Evolutionary conservation across 2,113 vertebrate species (phyloP), one percentile per base, ranked within the genome.

Genomic region (Cheirogaleus medius): DNA sequence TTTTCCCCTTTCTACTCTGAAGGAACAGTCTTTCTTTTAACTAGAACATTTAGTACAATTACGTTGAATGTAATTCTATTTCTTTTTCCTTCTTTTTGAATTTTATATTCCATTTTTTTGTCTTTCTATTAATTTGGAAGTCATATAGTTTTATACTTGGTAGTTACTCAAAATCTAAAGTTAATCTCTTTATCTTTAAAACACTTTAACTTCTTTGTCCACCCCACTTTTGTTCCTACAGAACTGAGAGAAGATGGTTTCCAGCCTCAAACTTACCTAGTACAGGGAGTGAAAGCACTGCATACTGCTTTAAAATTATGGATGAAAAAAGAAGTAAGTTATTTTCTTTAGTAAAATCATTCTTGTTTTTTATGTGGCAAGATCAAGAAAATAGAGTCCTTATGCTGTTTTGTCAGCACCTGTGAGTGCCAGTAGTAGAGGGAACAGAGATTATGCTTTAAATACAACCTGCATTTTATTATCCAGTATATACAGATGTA

Each of bases 231-330:
- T 44, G 1, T 89, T 42, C 93, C 98, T 29, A 34, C 91, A 99
- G 99, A 99, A 97, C 98, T 99, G 73, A 99, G 99, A 97, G 99
- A 99, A 98, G 99, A 99, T 96, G 99, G 98, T 98, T 99, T 99
- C 98, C 99, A 99, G 82, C 99, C 99, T 84, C 99, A 99, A 68
- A 98, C 98, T 91, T 99, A 99, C 98, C 98, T 99, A 54, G 99
- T 99, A 49, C 99, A 99, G 93, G 99, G 99, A 98, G 99, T 99
- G 91, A 99, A 99, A 98, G 99, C 99, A 98, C 99, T 99, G 98
- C 99, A 99, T 94, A 97, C 98, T 96, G 99, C 99, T 98, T 99
- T 99, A 98, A 99, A 99, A 97, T 99, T 99, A 91, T 99, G 99
- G 99, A 99, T 99, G 98, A 99, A 99, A 98, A 99, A 99, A 99